Evolutionary conservation across 2,113 vertebrate genomes (phyloP).

Genomic region (Turnix velox): DNA sequence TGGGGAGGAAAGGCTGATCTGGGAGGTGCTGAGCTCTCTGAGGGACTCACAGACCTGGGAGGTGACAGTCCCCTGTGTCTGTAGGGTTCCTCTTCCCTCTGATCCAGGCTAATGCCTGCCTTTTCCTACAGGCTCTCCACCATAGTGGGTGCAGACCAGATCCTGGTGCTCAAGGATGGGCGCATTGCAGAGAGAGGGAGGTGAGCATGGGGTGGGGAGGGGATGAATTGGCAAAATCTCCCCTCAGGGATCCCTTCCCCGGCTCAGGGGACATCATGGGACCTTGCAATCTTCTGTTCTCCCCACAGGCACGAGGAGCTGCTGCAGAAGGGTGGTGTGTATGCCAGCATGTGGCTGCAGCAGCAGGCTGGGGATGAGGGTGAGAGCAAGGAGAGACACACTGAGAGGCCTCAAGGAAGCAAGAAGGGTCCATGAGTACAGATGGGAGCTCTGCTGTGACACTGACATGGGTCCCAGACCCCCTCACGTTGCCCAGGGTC

Average conservation of each 20-base stretch:
- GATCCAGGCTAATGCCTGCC: neutral
- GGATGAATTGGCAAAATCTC: neutral
- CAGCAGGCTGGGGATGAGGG: constrained; percentile 79
- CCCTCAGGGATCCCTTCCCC: neutral
- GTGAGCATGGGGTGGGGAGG: constrained; percentile 51
- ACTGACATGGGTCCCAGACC: neutral
- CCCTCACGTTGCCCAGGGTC: neutral
- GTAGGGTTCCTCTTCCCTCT: neutral
- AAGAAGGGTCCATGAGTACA: neutral
- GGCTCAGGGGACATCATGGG: neutral
- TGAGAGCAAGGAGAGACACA: constrained; percentile 68
- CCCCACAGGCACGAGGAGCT: constrained; percentile 85
- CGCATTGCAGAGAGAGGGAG: constrained; percentile 84
- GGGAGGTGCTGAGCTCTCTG: neutral
- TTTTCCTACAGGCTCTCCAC: constrained; percentile 84
- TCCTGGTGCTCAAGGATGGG: constrained; percentile 88
- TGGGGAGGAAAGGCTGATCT: fast-evolving
- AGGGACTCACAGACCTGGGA: neutral
- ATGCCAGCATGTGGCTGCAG: constrained; percentile 89
- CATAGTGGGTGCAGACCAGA: constrained; percentile 89
- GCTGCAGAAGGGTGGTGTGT: constrained; percentile 83
- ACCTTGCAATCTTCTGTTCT: fast-evolving
- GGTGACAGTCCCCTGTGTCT: neutral
- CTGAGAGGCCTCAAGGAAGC: constrained; percentile 67
- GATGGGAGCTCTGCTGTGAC: neutral